Conservation (phyloP, 1,140 invertebrate species). For the Acyrthosiphon pisum region DNA sequence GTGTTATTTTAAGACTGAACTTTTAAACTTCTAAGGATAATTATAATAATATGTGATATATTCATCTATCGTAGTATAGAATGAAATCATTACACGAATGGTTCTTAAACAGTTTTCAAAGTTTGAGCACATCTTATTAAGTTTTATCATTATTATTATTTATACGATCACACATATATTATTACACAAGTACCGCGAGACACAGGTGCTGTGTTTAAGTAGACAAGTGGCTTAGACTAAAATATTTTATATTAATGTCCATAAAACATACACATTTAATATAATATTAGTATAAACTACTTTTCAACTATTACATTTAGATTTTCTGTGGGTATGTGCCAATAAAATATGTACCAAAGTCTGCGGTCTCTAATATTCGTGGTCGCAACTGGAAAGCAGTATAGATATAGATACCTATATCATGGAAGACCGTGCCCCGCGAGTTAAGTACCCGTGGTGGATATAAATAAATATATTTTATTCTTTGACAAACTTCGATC, state of each 20-base stretch:
- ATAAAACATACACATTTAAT: not conserved
- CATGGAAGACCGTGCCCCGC: not conserved
- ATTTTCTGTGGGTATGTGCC: not conserved
- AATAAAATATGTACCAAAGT: not conserved
- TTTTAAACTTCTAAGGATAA: not conserved
- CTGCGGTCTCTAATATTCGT: not conserved
- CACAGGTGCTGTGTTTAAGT: not conserved
- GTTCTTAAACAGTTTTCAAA: not conserved
- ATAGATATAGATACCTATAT: too few species aligned
- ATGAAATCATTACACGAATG: not conserved
- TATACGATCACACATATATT: not conserved
- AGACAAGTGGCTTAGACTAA: not conserved
- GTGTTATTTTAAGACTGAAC: not conserved
- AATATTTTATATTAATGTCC: not conserved
- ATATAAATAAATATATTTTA: not conserved
- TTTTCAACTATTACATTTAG: not conserved
- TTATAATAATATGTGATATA: not conserved
- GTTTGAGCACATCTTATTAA: not conserved
- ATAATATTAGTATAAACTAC: not conserved
- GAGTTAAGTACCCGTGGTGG: not conserved
- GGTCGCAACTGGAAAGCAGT: not conserved
- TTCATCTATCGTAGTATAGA: not conserved
- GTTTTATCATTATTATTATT: not conserved
- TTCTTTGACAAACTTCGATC: conserved; percentile 9
- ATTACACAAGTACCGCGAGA: not conserved